Evolutionary conservation across 2,888 invertebrate genomes (phyloP), one percentile per base, ranked within the genome.

Genomic region (Thyatira batis): DNA sequence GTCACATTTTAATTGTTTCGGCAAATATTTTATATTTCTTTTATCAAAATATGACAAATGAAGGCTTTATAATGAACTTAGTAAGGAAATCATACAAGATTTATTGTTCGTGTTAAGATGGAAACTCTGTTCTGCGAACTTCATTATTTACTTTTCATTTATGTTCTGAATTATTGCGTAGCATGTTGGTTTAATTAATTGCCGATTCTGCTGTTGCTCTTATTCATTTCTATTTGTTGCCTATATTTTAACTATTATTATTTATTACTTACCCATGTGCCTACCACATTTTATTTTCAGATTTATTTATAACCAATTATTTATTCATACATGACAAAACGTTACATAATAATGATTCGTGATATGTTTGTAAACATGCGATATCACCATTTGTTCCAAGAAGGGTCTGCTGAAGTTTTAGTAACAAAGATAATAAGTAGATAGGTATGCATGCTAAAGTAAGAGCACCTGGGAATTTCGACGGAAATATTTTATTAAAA

Each of bases 71-170:
- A n/a, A 11, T 1, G 4, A 30, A 30, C 28, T 11, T 11, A 11
- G 11, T 30, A 33, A 5, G 39, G 39, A 17, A 39, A 17, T 39
- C 8, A 17, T 39, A 39, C n/a, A 39, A 39, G 23, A 23, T 6
- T 39, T 11, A 3, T 39, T 33, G 33, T 13, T 33, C 11, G 8
- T 33, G 20, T 44, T 21, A 51, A 46, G 20, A 39, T 17, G 39
- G 39, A 5, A 39, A 5, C 17, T 39, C 39, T 27, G 27, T 27
- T 20, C 27, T 27, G 20, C 17, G 27, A 48, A 48, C 25, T 45
- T 13, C 28, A 27, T 27, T 48, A 20, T 48, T 48, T 48, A 27
- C 28, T 48, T 48, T 48, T 20, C 27, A 48, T 48, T 48, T 48
- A 20, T 27, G 39, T 28, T 20, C 48, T 48, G 9, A 20, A 8